Evolutionary conservation across 1,140 invertebrate genomes (phyloP).

Genomic region (Conus betulinus): DNA sequence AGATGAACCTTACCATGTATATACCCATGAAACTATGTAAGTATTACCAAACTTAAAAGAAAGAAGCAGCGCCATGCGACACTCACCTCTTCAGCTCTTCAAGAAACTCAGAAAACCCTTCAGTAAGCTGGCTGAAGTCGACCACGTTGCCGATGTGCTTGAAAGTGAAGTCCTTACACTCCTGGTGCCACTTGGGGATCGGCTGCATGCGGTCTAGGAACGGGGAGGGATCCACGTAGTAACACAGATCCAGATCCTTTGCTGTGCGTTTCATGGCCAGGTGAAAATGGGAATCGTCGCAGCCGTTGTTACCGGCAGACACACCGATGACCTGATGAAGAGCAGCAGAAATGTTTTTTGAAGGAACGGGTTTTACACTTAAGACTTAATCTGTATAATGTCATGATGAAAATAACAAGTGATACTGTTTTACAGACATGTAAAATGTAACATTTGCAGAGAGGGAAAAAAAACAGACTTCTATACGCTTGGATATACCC

Average conservation of each 20-base stretch:
- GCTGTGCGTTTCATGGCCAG: slow-evolving; percentile 45
- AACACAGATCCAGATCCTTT: slow-evolving; percentile 3
- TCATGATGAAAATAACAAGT: too few species aligned
- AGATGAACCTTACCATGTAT: too few species aligned
- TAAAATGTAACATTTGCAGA: too few species aligned
- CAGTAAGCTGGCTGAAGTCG: slow-evolving; percentile 33
- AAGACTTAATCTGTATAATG: too few species aligned
- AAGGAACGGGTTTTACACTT: too few species aligned
- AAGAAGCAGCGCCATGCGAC: background rate
- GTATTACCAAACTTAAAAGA: too few species aligned
- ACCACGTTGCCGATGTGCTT: slow-evolving; percentile 43
- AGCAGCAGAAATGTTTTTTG: too few species aligned
- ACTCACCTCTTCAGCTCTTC: slow-evolving; percentile 14
- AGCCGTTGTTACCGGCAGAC: background rate
- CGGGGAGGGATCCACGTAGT: slow-evolving; percentile 49
- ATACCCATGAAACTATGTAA: too few species aligned
- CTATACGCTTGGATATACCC: too few species aligned
- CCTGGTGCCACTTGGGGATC: slow-evolving; percentile 45
- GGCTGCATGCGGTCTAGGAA: slow-evolving; percentile 47
- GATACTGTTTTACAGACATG: too few species aligned
- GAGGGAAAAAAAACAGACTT: too few species aligned
- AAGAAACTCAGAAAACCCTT: slow-evolving; percentile 15
- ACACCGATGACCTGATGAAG: background rate
- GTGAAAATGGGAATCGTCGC: slow-evolving; percentile 46
- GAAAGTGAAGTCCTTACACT: slow-evolving; percentile 52